phyloP scores from a whole-genome alignment of 2,113 vertebrate species.

The Puma concolor region DNA sequence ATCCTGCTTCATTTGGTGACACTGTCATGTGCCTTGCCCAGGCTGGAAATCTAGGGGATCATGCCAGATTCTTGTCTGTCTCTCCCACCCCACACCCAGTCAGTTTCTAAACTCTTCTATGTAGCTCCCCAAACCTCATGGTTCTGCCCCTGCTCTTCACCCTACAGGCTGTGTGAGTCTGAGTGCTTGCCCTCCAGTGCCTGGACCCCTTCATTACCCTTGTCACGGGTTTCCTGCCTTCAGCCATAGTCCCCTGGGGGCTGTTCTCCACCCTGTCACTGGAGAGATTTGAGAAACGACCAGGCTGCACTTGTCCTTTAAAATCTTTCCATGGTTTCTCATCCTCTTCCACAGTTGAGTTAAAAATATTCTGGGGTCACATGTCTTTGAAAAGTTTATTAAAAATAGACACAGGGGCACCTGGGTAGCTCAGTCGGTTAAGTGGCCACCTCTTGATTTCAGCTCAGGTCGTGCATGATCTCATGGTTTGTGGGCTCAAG shows the following conservation, averaged over 20 bases:
- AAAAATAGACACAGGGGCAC: neutral
- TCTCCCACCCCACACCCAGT: neutral
- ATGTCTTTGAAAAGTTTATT: neutral
- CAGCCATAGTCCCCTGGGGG: neutral
- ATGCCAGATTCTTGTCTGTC: neutral
- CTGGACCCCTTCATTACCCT: fast-evolving
- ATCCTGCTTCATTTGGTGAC: neutral
- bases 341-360: neutral
- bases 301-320: neutral
- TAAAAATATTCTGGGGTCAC: neutral
- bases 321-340: neutral
- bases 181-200: fast-evolving
- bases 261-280: neutral
- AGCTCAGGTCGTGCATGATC: too few relatives aligned
- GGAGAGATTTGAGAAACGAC: neutral
- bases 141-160: fast-evolving
- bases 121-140: too few relatives aligned
- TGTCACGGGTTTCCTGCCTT: neutral
- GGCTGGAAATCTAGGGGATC: neutral
- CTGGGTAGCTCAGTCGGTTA: too few relatives aligned
- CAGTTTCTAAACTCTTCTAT: neutral
- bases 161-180: neutral
- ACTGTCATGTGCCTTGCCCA: neutral
- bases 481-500: too few relatives aligned
- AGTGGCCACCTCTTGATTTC: too few relatives aligned